Evolutionary conservation across 2,888 invertebrate genomes (phyloP).

Genomic region (Coleophora deauratella): DNA sequence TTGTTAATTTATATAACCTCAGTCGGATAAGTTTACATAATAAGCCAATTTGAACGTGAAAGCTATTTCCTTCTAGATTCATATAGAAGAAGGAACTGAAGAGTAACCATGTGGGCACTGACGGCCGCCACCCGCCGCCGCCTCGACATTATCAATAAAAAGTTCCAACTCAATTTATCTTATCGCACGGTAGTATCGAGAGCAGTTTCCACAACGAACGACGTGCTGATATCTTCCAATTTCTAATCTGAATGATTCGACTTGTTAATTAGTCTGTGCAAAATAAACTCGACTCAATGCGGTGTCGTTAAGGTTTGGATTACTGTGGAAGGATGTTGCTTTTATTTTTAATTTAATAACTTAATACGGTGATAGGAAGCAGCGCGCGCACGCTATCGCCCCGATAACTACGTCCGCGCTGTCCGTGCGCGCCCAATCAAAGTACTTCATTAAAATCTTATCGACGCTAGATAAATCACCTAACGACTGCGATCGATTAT

Average conservation of each 20-base stretch:
- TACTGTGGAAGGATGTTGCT: slow-evolving; percentile 22
- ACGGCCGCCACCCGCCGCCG: slow-evolving; percentile 22
- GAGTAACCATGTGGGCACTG: too few relatives aligned
- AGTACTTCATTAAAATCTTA: slow-evolving; percentile 75
- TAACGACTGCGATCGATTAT: slow-evolving; percentile 72
- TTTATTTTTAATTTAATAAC: slow-evolving; percentile 71
- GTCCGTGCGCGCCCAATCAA: slow-evolving; percentile 69
- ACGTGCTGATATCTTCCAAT: slow-evolving; percentile 70
- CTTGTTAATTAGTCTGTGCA: slow-evolving; percentile 53
- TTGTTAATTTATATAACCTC: not conserved
- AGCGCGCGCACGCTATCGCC: slow-evolving; percentile 58
- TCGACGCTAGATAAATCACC: slow-evolving; percentile 72
- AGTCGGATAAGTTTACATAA: not conserved
- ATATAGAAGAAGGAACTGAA: slow-evolving; percentile 11
- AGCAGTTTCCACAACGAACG: slow-evolving; percentile 71
- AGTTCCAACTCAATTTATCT: slow-evolving; percentile 65
- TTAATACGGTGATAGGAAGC: slow-evolving; percentile 64
- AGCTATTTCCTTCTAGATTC: too few relatives aligned
- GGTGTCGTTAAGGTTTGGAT: slow-evolving; percentile 32
- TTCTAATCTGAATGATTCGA: slow-evolving; percentile 71
- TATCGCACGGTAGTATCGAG: slow-evolving; percentile 66
- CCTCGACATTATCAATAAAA: slow-evolving; percentile 59
- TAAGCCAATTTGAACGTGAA: too few relatives aligned
- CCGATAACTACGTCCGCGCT: slow-evolving; percentile 56
- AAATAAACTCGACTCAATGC: slow-evolving; percentile 28